Base-by-base conservation (phyloP, 2,797 vertebrate species). In the Pitangus sulphuratus region DNA sequence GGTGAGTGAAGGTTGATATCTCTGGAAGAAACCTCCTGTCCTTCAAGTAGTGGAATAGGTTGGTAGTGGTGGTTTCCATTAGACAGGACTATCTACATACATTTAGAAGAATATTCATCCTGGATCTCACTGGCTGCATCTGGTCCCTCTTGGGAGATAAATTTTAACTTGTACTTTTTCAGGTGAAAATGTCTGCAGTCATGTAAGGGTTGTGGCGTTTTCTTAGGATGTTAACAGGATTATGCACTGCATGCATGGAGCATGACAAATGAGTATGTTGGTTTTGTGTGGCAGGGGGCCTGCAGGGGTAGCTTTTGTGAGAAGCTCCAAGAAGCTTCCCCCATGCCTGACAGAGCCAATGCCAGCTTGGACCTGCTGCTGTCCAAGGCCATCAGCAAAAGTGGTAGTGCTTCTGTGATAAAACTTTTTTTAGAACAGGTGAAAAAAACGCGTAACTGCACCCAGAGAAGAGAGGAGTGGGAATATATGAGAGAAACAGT, bases 351-450 rank as follows among this genome's bases (percentile, higher is more conserved):
- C 9, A 53, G 39, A 53, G n/a, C 19, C 37, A 51, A 4, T 45
- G 61, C 12, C 15, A 54, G 31, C 40, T 12, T 35, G 14, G 30
- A 42, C 26, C 15, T 31, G 11, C 61, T 61, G 35, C 77, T 54
- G 54, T 35, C 40, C 31, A 16, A 22, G 54, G 54, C 40, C 21
- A 19, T 31, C 77, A 16, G 21, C 0, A 0, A 15, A 35, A 5
- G 25, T 68, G 54, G 33, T 30, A 48, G 26, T 0, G 0, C 35
- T 35, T 68, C 53, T 72, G 53, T 11, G 44, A 48, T 22, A 58
- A 48, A 9, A 7, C 25, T 31, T 66, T 19, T 6, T 6, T 7
- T 24, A 54, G 22, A 48, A 17, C 50, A 5, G 14, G 15, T 26
- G 5, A 12, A 44, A 66, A 54, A 39, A 8, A 20, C 72, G 6